Evolutionary conservation across 2,113 vertebrate species (phyloP), one percentile per base, ranked within the genome.

Genomic region (Atherinomorus stipes): DNA sequence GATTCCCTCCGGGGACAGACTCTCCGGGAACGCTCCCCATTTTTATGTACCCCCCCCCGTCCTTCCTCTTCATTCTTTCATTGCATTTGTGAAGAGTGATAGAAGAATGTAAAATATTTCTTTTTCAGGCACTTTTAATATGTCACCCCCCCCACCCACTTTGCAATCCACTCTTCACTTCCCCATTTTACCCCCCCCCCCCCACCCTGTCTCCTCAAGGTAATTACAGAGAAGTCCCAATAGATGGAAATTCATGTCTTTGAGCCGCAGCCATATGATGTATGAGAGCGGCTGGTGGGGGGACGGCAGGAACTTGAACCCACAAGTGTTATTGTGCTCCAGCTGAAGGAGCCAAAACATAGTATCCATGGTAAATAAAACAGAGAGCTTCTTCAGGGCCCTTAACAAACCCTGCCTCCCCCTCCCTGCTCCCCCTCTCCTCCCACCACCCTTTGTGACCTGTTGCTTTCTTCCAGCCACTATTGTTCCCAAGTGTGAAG

Each of bases 171-270:
- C 81, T 85, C 89, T 82, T 62, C 75, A 74, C 86, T 76, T 80
- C 70, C 79, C 75, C 54, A 40, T 81, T 78, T 85, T 81, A 78
- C 50, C 62, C 70, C 18, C 72, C 40, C 47, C 47, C 34, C 23
- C 71, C 84, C 75, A 80, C 62, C 85, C 88, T n/a, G n/a, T n/a
- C n/a, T 91, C 90, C 91, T 91, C 88, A 83, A 93, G 89, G 94
- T 95, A 95, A 96, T 96, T 96, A 96, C 93, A 94, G 94, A 94
- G 92, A 85, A 92, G 90, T 92, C 90, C 94, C 91, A 93, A 95
- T 94, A 93, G 90, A 92, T 92, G 93, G 91, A 94, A 90, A 93
- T 93, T 90, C 81, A 87, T 87, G 90, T 91, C 88, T 92, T 91
- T 90, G 87, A 91, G 88, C 73, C 54, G 3, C 18, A 1, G 64